Conservation (phyloP, 2,797 vertebrate genomes). For the Cercopithecus diana region DNA sequence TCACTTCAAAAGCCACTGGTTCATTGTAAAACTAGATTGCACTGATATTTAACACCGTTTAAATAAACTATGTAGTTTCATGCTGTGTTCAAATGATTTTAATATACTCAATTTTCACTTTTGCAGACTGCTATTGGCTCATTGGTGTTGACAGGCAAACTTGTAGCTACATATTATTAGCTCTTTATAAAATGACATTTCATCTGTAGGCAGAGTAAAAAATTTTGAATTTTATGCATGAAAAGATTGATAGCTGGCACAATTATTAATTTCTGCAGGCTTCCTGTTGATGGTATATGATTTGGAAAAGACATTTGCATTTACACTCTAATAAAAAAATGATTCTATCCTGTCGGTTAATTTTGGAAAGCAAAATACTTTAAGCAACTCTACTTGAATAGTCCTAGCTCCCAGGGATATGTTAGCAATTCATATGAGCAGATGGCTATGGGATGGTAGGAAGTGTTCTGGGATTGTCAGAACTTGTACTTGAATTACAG, state of each 20-base stretch:
- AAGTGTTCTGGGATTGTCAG: background rate
- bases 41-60: background rate
- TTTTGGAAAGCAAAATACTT: conserved; percentile 54
- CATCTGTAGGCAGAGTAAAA: conserved; percentile 71
- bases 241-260: conserved; percentile 76
- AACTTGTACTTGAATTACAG: background rate
- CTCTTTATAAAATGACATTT: conserved; percentile 73
- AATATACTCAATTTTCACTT: conserved; percentile 51
- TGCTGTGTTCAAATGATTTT: conserved; percentile 40
- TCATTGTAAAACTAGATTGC: conserved; percentile 4
- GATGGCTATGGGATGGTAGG: background rate
- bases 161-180: conserved; percentile 58
- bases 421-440: background rate
- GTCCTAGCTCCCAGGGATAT: background rate
- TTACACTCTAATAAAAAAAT: conserved; percentile 68
- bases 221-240: conserved; percentile 69
- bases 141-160: conserved; percentile 56
- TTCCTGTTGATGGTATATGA: conserved; percentile 64
- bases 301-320: conserved; percentile 66
- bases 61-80: background rate
- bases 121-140: conserved; percentile 58
- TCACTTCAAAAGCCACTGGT: background rate
- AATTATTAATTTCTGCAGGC: conserved; percentile 67
- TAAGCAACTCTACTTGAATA: conserved; percentile 34
- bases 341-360: conserved; percentile 11